phyloP scores from a whole-genome alignment of 2,113 vertebrate genomes.

The Oryzias curvinotus region DNA sequence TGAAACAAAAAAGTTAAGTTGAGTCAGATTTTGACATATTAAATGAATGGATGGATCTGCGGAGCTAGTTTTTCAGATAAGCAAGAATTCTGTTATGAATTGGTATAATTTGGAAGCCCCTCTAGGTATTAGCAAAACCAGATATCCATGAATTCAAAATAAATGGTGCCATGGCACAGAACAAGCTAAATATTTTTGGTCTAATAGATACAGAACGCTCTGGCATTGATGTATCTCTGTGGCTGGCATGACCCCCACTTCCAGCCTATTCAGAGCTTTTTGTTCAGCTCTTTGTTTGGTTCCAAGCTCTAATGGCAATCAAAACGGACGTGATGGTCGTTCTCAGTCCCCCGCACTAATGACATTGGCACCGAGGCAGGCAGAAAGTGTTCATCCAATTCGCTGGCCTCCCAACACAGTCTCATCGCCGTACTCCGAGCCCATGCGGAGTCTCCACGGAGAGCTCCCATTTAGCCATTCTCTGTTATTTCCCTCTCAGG shows the following conservation, averaged over 20 bases:
- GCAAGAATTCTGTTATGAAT: too few species aligned
- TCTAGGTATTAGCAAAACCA: too few species aligned
- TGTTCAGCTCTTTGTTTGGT: conserved; percentile 69
- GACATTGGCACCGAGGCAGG: conserved; percentile 71
- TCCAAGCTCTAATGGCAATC: conserved; percentile 66
- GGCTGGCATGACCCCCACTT: conserved; percentile 69
- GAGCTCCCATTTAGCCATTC: conserved; percentile 79
- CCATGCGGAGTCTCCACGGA: conserved; percentile 65
- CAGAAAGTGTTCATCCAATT: conserved; percentile 60
- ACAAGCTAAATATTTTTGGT: conserved; percentile 40
- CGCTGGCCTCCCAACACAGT: conserved; percentile 60
- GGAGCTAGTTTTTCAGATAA: too few species aligned
- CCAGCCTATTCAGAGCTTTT: conserved; percentile 61
- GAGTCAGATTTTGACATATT: too few species aligned
- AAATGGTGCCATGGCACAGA: conserved; percentile 36
- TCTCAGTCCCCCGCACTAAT: conserved; percentile 70
- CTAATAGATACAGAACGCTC: conserved; percentile 50
- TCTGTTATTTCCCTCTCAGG: conserved; percentile 80
- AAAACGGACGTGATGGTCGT: conserved; percentile 65
- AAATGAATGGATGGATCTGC: too few species aligned
- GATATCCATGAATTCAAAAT: neutral
- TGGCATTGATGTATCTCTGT: conserved; percentile 39
- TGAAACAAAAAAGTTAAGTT: too few species aligned
- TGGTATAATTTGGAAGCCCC: too few species aligned
- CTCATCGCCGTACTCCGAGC: conserved; percentile 42